Evolutionary conservation across 2,888 invertebrate genomes (phyloP).

Genomic region (Chydorus sphaericus): DNA sequence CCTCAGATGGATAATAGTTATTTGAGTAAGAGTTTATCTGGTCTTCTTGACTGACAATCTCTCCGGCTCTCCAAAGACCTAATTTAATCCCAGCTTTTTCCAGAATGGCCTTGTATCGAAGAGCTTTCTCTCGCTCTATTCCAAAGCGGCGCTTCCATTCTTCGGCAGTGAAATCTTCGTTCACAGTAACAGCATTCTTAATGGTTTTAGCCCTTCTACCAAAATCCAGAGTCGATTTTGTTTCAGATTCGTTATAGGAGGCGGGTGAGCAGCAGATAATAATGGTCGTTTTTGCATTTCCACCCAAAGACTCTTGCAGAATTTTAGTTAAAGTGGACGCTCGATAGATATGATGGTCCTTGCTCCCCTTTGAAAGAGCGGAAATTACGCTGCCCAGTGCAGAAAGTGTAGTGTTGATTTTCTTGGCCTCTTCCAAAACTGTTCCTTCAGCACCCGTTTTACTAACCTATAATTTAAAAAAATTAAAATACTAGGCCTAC

Average conservation of each 20-base stretch:
- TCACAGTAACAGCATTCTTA: conserved; percentile 98
- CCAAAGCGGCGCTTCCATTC: conserved; percentile 99
- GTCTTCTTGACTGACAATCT: conserved; percentile 69
- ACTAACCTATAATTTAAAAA: conserved; percentile 49
- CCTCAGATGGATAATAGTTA: not conserved
- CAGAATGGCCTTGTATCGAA: conserved; percentile 74
- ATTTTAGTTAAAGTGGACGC: conserved; percentile 98
- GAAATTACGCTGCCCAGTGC: conserved; percentile 99
- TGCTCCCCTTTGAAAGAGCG: conserved; percentile 96
- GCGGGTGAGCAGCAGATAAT: conserved; percentile 99
- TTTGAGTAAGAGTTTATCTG: conserved; percentile 38
- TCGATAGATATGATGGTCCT: conserved; percentile 97
- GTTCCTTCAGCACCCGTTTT: conserved; percentile 99
- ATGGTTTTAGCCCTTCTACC: conserved; percentile 99
- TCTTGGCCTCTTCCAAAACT: conserved; percentile 97
- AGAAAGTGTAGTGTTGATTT: conserved; percentile 98
- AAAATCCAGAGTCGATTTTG: conserved; percentile 96
- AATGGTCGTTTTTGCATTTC: conserved; percentile 96
- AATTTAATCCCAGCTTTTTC: conserved; percentile 84
- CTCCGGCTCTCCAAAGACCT: conserved; percentile 75
- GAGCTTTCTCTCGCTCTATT: conserved; percentile 91
- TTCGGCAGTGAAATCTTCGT: conserved; percentile 97
- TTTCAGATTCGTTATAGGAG: conserved; percentile 97
- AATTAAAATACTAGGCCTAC: not conserved
- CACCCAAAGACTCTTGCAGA: conserved; percentile 96